Conservation (phyloP, 2,797 vertebrate genomes). For the Manis pentadactyla region DNA sequence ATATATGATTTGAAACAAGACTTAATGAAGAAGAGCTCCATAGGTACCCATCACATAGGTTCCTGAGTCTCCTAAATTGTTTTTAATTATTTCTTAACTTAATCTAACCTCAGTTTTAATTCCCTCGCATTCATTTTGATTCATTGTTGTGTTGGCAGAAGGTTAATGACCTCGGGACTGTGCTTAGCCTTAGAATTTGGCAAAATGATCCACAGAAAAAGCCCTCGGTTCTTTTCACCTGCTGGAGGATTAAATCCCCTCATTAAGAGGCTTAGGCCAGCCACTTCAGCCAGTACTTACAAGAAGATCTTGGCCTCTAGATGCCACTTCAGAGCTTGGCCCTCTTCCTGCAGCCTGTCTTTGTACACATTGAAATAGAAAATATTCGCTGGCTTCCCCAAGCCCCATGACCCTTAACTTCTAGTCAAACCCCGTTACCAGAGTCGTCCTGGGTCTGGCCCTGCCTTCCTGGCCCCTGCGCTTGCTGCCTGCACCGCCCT, state of each 20-base stretch:
- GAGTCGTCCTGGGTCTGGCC: neutral
- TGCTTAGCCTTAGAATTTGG: conserved; percentile 47
- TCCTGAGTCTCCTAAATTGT: conserved; percentile 38
- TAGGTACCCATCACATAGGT: conserved; percentile 7
- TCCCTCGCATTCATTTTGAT: neutral
- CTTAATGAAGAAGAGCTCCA: conserved; percentile 42
- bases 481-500: rapidly evolving
- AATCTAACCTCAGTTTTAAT: conserved; percentile 56
- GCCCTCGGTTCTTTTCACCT: conserved; percentile 49
- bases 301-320: neutral
- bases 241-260: conserved; percentile 37
- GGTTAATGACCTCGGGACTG: neutral
- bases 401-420: neutral
- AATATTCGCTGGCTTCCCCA: neutral
- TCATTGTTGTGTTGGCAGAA: conserved; percentile 24
- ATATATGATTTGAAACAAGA: neutral
- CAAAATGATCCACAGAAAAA: neutral
- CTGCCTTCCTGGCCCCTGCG: neutral
- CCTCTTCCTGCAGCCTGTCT: neutral
- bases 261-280: neutral
- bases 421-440: neutral
- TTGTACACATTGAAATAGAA: neutral
- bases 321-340: neutral
- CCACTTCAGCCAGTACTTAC: neutral
- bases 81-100: conserved; percentile 66